Base-by-base conservation (phyloP, 2,113 vertebrate genomes). In the Petrocephalus microphthalmus region DNA sequence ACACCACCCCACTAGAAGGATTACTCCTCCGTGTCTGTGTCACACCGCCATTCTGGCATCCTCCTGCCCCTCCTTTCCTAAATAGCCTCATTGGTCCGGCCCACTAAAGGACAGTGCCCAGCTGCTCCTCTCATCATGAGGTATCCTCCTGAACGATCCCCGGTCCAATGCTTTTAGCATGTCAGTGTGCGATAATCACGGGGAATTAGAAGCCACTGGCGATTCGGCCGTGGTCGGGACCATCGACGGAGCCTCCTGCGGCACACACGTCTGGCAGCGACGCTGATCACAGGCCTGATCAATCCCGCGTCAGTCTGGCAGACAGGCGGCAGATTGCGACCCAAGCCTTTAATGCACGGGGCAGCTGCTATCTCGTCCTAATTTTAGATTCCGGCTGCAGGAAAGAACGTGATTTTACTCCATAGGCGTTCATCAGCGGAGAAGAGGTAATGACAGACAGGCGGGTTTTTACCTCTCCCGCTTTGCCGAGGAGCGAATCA, bases 351-450 rank as follows among this genome's bases (percentile, higher is more conserved):
- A 85, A 56, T 85, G n/a, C 49, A 54, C 13, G 49, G n/a, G 71
- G 29, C 84, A 54, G 84, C 84, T 54, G 84, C 52, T 54, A 85
- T 56, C 52, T 56, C 52, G 5, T 17, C 84, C n/a, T 33, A 85
- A 81, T 49, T 85, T 86, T 60, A 53, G 25, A 51, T 81, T 54
- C 1, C 13, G 17, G 37, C 84, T 87, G 22, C 67, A 57, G 53
- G 45, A 33, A 85, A 87, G 22, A 52, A 8, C 13, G 86, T 47
- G 74, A 71, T 7, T 56, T 81, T 87, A 82, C 84, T 88, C 84
- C 84, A 85, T 51, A 91, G 57, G 54, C 52, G 22, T 37, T 57
- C 29, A 52, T 85, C n/a, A 71, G 6, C 51, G 3, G 83, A 74
- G 25, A 10, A 84, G 15, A 52, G 45, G 88, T 60, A 84, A 56